A percentile compares a stretch with the other conserved stretches of the same genome.
Conservation (phyloP, 2,797 vertebrate genomes). For the Tokudaia muenninki region DNA sequence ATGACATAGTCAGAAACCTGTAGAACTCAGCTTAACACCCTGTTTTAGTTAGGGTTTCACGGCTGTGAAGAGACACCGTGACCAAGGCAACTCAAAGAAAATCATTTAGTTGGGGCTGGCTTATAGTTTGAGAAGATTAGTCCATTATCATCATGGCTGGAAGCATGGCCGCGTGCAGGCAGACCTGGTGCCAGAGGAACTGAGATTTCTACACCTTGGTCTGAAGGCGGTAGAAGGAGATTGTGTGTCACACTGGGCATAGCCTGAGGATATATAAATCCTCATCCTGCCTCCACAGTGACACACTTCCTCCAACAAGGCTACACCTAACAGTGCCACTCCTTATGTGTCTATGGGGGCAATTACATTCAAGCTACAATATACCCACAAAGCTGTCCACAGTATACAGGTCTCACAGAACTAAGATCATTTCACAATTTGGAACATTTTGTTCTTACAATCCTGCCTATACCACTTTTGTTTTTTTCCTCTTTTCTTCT, state of each 20-base stretch:
- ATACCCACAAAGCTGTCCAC: background rate
- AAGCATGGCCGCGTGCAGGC: background rate
- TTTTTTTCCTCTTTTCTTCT: too few relatives aligned
- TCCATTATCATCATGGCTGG: background rate
- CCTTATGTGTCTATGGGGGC: background rate
- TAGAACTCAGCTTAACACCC: slow-evolving; percentile 10
- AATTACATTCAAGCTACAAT: background rate
- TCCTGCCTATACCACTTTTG: background rate
- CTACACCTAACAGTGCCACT: background rate
- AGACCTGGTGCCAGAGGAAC: background rate
- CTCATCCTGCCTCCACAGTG: background rate
- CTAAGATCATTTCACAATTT: slow-evolving; percentile 9
- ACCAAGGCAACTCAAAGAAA: background rate
- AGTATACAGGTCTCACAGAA: background rate
- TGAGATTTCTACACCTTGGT: background rate
- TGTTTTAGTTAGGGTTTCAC: background rate
- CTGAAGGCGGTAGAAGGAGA: background rate
- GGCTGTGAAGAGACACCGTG: background rate
- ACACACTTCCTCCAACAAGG: background rate
- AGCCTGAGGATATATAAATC: background rate
- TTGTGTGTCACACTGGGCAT: background rate
- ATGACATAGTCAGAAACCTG: background rate
- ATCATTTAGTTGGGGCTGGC: background rate
- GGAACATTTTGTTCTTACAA: slow-evolving; percentile 9
- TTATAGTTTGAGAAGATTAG: background rate